These are phyloP conservation scores for Aleiodes leptofemur DNA, from an alignment of 2,888 invertebrate species.

Conservation along the genomic window DNA sequence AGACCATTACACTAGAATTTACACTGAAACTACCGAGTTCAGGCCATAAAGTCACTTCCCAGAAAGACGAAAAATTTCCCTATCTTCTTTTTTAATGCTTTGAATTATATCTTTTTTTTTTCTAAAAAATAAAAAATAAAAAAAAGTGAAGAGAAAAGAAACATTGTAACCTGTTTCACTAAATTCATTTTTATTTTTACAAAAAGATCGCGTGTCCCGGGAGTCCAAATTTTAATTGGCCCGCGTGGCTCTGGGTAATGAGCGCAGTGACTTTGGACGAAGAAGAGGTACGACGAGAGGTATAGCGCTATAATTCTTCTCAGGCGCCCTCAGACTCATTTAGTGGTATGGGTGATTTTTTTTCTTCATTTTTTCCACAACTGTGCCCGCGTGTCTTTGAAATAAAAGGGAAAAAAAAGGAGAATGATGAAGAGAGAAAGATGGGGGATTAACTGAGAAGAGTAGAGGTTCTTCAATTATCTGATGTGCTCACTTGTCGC, in stretches of 20 bases:
- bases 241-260: conserved; percentile 56
- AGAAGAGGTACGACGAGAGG: conserved; percentile 42
- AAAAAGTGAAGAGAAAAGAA: neutral
- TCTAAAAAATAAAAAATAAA: conserved; percentile 12
- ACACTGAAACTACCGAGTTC: conserved; percentile 1
- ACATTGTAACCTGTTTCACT: conserved; percentile 35
- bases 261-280: conserved; percentile 50
- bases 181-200: neutral
- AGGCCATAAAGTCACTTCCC: conserved; percentile 7
- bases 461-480: conserved; percentile 26
- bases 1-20: conserved; percentile 22
- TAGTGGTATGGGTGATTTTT: conserved; percentile 19
- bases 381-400: neutral
- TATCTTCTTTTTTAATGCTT: conserved; percentile 6
- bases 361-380: conserved; percentile 12
- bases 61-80: conserved; percentile 2
- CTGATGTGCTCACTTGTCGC: conserved; percentile 32
- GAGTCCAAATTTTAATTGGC: conserved; percentile 60
- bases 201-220: conserved; percentile 57
- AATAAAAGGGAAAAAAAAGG: conserved; percentile 19
- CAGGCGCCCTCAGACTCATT: conserved; percentile 31
- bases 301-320: conserved; percentile 55
- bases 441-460: neutral
- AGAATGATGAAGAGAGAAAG: neutral
- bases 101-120: conserved; percentile 8